Evolutionary conservation across 1,140 invertebrate genomes (phyloP).

Genomic region (Zophobas atratus): DNA sequence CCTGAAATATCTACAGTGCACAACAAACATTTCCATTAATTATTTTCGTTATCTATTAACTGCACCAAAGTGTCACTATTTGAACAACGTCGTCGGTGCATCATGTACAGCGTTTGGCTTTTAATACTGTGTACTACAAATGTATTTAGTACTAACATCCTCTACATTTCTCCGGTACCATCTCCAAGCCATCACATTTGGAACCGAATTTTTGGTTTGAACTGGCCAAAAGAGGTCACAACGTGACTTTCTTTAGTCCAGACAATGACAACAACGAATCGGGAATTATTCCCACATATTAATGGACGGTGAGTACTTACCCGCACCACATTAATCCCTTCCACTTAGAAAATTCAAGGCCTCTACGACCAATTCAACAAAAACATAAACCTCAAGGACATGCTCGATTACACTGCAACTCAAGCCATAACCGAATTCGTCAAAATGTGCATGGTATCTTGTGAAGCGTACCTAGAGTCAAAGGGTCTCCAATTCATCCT

Average conservation of each 20-base stretch:
- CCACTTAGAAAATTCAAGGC: neutral
- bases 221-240: constrained; percentile 45
- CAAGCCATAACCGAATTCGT: neutral
- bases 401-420: constrained; percentile 3
- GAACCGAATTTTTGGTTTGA: constrained; percentile 51
- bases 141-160: constrained; percentile 49
- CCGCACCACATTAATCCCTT: neutral
- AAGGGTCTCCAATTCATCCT: constrained; percentile 41
- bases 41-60: no score
- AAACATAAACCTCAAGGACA: neutral
- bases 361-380: neutral
- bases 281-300: neutral
- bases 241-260: constrained; percentile 16
- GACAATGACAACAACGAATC: constrained; percentile 9
- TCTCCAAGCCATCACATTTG: constrained; percentile 55
- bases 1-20: no score
- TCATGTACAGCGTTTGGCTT: neutral
- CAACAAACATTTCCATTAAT: no score
- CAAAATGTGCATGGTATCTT: neutral
- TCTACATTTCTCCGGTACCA: constrained; percentile 36
- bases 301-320: neutral
- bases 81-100: neutral
- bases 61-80: no score
- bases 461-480: neutral
- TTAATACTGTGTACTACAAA: neutral